These are phyloP conservation scores for Perizoma affinitatum DNA, from an alignment of 2,888 invertebrate genomes.

Conservation along the genomic window DNA sequence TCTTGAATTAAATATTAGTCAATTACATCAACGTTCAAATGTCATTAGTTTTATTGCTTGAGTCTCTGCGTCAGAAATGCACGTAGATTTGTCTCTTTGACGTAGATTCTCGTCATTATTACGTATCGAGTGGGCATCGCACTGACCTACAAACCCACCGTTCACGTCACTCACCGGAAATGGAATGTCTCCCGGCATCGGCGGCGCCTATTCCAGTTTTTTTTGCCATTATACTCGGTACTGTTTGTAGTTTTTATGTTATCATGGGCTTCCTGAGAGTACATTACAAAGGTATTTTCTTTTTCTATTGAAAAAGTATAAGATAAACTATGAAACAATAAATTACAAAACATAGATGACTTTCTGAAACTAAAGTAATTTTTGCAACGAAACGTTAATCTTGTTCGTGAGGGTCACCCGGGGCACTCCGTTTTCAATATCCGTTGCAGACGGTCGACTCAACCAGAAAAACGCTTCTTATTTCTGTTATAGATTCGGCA, in stretches of 20 bases:
- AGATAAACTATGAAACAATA: background rate
- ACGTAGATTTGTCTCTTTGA: conserved; percentile 5
- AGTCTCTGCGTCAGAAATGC: background rate
- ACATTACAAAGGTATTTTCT: no score
- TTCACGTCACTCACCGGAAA: conserved; percentile 21
- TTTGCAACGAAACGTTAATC: conserved; percentile 19
- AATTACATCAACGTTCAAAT: no score
- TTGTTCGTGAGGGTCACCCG: conserved; percentile 20
- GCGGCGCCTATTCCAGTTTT: conserved; percentile 2
- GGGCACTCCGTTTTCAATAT: conserved; percentile 12
- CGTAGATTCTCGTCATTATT: background rate
- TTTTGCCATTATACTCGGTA: background rate
- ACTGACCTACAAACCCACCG: conserved; percentile 16
- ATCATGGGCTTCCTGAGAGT: no score
- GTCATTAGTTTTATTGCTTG: no score
- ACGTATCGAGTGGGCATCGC: conserved; percentile 13
- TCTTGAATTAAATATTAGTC: no score
- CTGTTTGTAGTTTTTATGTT: no score
- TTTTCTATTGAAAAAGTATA: no score
- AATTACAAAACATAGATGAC: background rate
- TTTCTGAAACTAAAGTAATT: conserved; percentile 2
- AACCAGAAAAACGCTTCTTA: background rate
- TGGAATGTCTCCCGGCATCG: conserved; percentile 22
- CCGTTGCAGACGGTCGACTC: conserved; percentile 7
- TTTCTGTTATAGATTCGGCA: background rate